Evolutionary conservation across 2,113 vertebrate species (phyloP), one percentile per base, ranked within the genome.

Genomic region (Psettodes erumei): DNA sequence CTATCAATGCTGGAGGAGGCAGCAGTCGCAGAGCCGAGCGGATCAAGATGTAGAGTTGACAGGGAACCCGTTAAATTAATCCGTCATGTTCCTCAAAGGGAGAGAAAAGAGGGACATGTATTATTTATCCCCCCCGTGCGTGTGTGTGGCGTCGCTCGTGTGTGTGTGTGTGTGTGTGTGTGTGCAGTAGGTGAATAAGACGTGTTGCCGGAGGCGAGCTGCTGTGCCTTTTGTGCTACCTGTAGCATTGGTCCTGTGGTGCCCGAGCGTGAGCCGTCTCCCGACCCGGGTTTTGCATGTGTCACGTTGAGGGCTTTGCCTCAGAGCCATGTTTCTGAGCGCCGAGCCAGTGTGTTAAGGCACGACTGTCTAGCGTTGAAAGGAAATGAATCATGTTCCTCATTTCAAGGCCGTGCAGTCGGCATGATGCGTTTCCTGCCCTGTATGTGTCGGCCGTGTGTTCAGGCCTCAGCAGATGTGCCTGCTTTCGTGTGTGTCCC

Each of bases 341-440:
- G n/a, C n/a, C n/a, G n/a, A n/a, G n/a, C 54, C 33, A 50, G 21
- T 55, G 66, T 88, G 63, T 71, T 64, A 48, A 77, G 38, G 53
- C 62, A 83, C 71, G 82, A 71, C 72, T 56, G 45, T 75, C 69
- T 72, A 61, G 54, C 86, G 77, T 78, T 50, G 38, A 86, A 83
- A 94, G 91, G 91, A 91, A 92, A 85, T 92, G 87, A 93, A 90
- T 93, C 92, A 91, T 92, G 86, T 90, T 94, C 90, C 90, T 91
- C 76, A 81, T 84, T 91, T 91, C 85, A 84, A 92, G 86, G 89
- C 85, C 11, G 21, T 89, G 21, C 63, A 81, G 81, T 85, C 72
- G 38, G 43, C 70, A 65, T 75, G 84, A 86, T 89, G 83, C 25
- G 82, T 89, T 93, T 92, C 89, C 92, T 92, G 85, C 54, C 30